phyloP scores from a whole-genome alignment of 2,113 vertebrate species.

The Anolis sagrei region DNA sequence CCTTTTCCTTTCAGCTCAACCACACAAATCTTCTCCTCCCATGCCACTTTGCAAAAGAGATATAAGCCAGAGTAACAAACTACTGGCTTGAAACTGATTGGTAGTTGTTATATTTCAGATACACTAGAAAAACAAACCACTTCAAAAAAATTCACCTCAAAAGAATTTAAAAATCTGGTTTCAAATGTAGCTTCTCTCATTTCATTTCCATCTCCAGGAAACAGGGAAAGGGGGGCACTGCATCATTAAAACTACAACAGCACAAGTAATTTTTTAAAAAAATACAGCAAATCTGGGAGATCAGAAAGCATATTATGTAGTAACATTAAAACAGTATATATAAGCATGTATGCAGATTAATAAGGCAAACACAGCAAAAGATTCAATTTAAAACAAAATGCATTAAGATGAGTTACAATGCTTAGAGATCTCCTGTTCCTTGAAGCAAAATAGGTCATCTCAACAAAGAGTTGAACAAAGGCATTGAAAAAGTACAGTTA shows the following conservation, averaged over 20 bases:
- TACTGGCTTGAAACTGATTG: not conserved
- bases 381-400: not conserved
- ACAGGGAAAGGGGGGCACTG: not conserved
- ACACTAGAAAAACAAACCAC: not conserved
- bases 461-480: conserved; percentile 46
- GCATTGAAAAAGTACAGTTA: conserved; percentile 50
- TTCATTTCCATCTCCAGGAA: not conserved
- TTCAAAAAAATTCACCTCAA: not conserved
- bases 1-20: too few species aligned
- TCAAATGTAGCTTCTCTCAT: not conserved
- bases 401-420: not conserved
- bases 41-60: not conserved
- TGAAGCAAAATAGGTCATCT: conserved; percentile 61
- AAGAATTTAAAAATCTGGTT: too few species aligned
- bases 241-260: not conserved
- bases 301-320: not conserved
- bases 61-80: not conserved
- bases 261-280: not conserved
- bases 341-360: not conserved
- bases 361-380: not conserved
- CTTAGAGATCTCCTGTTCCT: conserved; percentile 30
- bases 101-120: not conserved
- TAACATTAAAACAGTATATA: too few species aligned
- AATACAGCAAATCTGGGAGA: too few species aligned
- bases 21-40: too few species aligned